A percentile compares a stretch with the other conserved stretches of the same genome.
These are phyloP conservation scores for Eurystomus glaucurus DNA, from an alignment of 2,797 vertebrate species.

Conservation along the genomic window DNA sequence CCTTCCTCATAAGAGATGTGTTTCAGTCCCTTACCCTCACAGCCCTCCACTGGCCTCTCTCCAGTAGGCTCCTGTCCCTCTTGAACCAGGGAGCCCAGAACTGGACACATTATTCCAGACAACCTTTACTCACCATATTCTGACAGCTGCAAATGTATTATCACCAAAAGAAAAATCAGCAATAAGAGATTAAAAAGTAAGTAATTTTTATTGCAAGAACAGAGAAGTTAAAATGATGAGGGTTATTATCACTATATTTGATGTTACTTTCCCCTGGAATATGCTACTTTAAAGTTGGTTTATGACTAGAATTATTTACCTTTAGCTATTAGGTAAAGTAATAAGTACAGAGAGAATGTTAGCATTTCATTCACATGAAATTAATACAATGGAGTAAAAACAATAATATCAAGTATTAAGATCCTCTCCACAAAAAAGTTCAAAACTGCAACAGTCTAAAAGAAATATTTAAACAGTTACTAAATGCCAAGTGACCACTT, in stretches of 20 bases:
- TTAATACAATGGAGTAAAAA: not conserved
- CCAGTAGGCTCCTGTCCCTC: no score
- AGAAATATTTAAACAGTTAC: not conserved
- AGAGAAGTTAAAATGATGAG: not conserved
- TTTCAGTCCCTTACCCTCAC: no score
- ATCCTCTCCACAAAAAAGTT: not conserved
- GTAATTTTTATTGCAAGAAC: not conserved
- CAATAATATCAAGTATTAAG: not conserved
- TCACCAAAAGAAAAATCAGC: not conserved
- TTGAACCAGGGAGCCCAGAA: no score
- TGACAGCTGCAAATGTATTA: not conserved
- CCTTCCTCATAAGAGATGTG: no score
- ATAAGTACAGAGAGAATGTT: not conserved
- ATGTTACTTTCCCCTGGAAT: not conserved
- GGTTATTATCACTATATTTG: not conserved
- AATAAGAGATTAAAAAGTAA: not conserved
- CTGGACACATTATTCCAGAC: not conserved
- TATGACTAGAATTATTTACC: not conserved
- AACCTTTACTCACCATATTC: not conserved
- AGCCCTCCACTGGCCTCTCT: no score
- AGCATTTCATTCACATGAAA: not conserved
- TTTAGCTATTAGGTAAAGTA: not conserved
- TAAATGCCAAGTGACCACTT: not conserved
- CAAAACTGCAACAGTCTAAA: not conserved
- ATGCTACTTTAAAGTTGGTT: not conserved